Percentiles rank a stretch among this genome's conserved stretches.
Conservation (phyloP, 2,797 vertebrate species). For the Chloroceryle inda region DNA sequence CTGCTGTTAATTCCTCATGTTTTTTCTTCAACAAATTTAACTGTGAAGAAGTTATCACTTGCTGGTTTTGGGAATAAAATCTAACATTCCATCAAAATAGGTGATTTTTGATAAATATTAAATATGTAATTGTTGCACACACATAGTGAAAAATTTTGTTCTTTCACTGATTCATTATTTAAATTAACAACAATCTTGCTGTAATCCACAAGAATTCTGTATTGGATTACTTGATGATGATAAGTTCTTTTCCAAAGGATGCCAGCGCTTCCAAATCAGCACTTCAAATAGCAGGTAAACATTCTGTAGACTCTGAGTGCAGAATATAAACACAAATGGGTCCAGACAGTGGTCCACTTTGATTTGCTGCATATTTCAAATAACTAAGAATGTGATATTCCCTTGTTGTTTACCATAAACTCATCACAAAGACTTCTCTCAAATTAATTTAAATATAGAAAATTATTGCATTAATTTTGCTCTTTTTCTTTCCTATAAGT, state of each 20-base stretch:
- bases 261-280: background rate
- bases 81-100: background rate
- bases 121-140: background rate
- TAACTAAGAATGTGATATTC: background rate
- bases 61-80: background rate
- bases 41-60: background rate
- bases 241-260: background rate
- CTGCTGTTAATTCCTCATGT: background rate
- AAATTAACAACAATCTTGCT: background rate
- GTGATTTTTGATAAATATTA: background rate
- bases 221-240: background rate
- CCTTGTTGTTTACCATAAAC: background rate
- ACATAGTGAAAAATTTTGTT: background rate
- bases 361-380: background rate
- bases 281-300: background rate
- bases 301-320: background rate
- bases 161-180: background rate
- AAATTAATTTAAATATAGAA: background rate
- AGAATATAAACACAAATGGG: background rate
- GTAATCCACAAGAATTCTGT: background rate
- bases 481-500: background rate
- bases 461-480: background rate
- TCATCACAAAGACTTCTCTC: background rate
- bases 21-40: background rate
- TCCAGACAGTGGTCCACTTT: background rate